Percentiles rank a stretch among this genome's conserved stretches.
These are phyloP conservation scores for Gnathonemus longibarbis DNA, from an alignment of 2,113 vertebrate genomes.

Conservation along the genomic window DNA sequence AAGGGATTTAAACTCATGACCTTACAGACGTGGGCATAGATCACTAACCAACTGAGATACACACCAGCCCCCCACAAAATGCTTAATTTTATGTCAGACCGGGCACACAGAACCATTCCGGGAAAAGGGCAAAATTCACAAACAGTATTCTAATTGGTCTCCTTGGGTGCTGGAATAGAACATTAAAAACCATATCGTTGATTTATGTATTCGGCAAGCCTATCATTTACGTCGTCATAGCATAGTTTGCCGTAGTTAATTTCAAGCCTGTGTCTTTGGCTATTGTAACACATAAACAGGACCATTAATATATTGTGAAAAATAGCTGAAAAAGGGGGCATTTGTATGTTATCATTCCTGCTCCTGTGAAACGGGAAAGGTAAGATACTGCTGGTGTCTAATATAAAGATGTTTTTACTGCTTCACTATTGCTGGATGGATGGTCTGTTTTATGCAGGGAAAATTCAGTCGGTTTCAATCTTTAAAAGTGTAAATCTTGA, in stretches of 20 bases:
- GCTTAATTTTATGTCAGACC: neutral
- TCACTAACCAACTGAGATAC: neutral
- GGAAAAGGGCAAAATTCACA: neutral
- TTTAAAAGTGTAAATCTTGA: neutral
- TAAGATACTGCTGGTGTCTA: neutral
- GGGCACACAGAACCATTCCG: neutral
- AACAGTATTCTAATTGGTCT: neutral
- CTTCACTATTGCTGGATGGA: neutral
- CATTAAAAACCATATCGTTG: neutral
- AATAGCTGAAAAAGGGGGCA: neutral
- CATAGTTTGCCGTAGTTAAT: neutral
- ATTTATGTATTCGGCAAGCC: neutral
- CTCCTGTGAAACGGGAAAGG: neutral
- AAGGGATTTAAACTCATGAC: neutral
- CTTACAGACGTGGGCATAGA: neutral
- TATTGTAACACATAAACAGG: neutral
- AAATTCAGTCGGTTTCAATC: neutral
- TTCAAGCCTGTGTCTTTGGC: neutral
- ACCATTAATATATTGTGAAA: neutral
- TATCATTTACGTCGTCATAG: neutral
- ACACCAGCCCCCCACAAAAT: neutral
- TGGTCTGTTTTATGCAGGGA: neutral
- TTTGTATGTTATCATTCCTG: neutral
- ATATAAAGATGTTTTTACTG: neutral
- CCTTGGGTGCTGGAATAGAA: neutral